A percentile compares a stretch with the other conserved stretches of the same genome.
These are phyloP conservation scores for Botia almorhae DNA, from an alignment of 2,797 vertebrate genomes.

Conservation along the genomic window DNA sequence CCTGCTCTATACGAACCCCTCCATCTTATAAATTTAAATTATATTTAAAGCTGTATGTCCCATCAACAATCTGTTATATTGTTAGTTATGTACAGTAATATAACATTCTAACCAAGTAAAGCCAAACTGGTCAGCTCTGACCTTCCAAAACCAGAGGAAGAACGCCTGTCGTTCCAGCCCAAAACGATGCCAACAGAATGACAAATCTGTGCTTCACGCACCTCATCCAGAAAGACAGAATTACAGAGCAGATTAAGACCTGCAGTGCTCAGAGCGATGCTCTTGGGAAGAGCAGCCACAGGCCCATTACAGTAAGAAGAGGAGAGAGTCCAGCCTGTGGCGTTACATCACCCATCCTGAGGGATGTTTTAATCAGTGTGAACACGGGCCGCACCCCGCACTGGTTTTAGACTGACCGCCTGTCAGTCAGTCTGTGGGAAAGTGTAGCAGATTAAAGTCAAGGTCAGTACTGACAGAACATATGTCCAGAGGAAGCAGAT, in stretches of 20 bases:
- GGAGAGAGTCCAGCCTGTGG: conserved; percentile 31
- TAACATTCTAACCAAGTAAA: background rate
- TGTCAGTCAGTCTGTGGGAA: background rate
- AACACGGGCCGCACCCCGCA: conserved; percentile 2
- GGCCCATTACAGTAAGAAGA: conserved; percentile 45
- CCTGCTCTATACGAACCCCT: no score
- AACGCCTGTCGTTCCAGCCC: no score
- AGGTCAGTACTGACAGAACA: conserved; percentile 15
- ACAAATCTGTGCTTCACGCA: conserved; percentile 1
- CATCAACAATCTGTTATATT: no score
- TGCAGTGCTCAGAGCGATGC: conserved; percentile 43
- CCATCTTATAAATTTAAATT: no score
- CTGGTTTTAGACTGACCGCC: conserved; percentile 25
- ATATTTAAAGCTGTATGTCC: no score
- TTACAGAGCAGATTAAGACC: conserved; percentile 46
- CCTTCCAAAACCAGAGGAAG: no score
- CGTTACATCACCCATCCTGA: conserved; percentile 34
- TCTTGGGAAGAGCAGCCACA: conserved; percentile 30
- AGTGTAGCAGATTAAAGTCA: conserved; percentile 20
- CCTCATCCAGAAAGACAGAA: conserved; percentile 28
- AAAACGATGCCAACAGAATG: background rate
- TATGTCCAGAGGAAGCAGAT: conserved; percentile 12
- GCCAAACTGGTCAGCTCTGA: no score
- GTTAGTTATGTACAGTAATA: no score
- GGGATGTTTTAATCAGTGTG: conserved; percentile 42